Evolutionary conservation across 2,888 invertebrate genomes (phyloP).

Genomic region (Dryococelus australis): DNA sequence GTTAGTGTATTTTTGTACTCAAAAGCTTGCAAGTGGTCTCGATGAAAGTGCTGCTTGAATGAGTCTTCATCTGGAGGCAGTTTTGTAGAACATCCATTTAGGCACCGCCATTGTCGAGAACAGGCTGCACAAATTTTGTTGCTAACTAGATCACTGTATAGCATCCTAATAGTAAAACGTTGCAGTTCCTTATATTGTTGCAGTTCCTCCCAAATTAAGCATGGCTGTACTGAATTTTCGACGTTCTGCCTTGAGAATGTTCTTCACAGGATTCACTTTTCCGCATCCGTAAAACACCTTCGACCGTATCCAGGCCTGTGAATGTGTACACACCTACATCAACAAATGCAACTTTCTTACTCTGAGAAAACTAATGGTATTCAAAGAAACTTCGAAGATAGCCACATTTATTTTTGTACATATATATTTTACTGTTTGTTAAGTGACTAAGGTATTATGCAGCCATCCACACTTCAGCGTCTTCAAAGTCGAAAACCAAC

Average conservation of each 20-base stretch:
- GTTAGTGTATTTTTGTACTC: background rate
- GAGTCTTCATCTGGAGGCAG: slow-evolving; percentile 9
- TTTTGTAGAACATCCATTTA: background rate
- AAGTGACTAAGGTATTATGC: background rate
- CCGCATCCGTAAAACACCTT: background rate
- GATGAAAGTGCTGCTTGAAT: background rate
- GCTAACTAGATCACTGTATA: background rate
- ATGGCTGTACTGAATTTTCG: background rate
- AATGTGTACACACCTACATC: background rate
- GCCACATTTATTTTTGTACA: background rate
- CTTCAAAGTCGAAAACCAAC: slow-evolving; percentile 9
- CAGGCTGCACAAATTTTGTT: background rate
- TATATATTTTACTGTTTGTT: background rate
- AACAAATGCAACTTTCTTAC: background rate
- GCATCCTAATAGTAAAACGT: background rate
- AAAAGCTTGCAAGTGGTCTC: background rate
- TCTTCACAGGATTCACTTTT: background rate
- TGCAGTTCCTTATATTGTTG: too few relatives aligned
- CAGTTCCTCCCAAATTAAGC: background rate
- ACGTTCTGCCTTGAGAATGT: background rate
- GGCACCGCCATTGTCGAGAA: background rate
- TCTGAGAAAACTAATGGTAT: background rate
- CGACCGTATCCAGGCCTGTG: too few relatives aligned
- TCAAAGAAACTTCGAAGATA: background rate
- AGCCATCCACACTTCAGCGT: background rate